These are phyloP conservation scores for Stratiomys singularior DNA, from an alignment of 2,888 invertebrate genomes.

Conservation along the genomic window DNA sequence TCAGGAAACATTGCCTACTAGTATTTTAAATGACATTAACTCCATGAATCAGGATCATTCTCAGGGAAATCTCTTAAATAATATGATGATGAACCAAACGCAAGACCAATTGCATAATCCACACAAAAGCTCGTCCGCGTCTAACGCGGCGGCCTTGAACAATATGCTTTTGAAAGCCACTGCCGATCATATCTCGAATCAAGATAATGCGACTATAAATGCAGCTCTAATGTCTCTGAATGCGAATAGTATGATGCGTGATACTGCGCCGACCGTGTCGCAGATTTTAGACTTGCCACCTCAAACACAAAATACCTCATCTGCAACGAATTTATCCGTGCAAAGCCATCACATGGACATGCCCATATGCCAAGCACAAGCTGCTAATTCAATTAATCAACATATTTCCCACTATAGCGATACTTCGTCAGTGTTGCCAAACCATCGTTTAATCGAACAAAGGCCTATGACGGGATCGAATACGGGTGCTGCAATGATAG, in stretches of 20 bases:
- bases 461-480: slow-evolving; percentile 1
- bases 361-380: slow-evolving; percentile 45
- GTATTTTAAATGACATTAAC: slow-evolving; percentile 60
- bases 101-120: slow-evolving; percentile 11
- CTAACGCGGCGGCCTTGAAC: slow-evolving; percentile 72
- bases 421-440: slow-evolving; percentile 28
- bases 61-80: slow-evolving; percentile 62
- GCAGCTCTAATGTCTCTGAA: slow-evolving; percentile 59
- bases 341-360: slow-evolving; percentile 44
- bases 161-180: slow-evolving; percentile 81
- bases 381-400: slow-evolving; percentile 29
- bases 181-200: slow-evolving; percentile 75
- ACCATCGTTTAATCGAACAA: slow-evolving; percentile 46
- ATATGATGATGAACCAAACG: slow-evolving; percentile 61
- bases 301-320: slow-evolving; percentile 49
- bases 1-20: slow-evolving; percentile 63
- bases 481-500: slow-evolving; percentile 52
- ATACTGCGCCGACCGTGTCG: slow-evolving; percentile 51
- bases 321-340: slow-evolving; percentile 44
- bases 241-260: slow-evolving; percentile 49
- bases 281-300: slow-evolving; percentile 53
- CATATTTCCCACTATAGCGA: slow-evolving; percentile 51
- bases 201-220: slow-evolving; percentile 69
- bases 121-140: slow-evolving; percentile 57
- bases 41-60: slow-evolving; percentile 61